Conservation (phyloP, 35 echinoderm and acorn worm species). For the Eucidaris tribuloides region DNA sequence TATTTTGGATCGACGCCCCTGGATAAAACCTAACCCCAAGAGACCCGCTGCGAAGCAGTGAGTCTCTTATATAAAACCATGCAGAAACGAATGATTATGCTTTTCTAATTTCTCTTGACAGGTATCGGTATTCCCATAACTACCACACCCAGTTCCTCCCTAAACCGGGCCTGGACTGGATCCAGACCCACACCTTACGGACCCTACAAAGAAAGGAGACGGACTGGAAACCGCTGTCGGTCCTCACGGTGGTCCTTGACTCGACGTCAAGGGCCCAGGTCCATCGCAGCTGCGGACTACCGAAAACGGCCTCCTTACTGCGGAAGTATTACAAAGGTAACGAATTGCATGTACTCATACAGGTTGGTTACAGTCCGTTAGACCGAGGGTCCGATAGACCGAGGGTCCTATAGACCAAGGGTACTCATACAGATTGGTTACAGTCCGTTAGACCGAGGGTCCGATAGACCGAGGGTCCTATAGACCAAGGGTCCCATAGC, state of each 20-base stretch:
- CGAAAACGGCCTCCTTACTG: slow-evolving; percentile 72
- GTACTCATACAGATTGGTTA: too few relatives aligned
- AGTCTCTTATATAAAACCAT: too few relatives aligned
- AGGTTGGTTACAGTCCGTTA: too few relatives aligned
- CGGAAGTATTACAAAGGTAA: slow-evolving; percentile 41
- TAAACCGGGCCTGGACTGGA: slow-evolving; percentile 40
- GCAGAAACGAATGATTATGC: too few relatives aligned
- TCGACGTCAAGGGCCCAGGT: slow-evolving; percentile 69
- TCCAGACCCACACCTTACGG: slow-evolving; percentile 31
- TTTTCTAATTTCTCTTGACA: slow-evolving; percentile 31
- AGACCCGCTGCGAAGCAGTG: too few relatives aligned
- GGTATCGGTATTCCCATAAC: slow-evolving; percentile 66
- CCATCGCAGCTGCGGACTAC: slow-evolving; percentile 83
- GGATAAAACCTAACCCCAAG: too few relatives aligned
- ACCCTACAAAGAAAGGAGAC: slow-evolving; percentile 16
- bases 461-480: too few relatives aligned
- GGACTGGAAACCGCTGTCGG: slow-evolving; percentile 72
- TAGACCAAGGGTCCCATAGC: too few relatives aligned
- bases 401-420: too few relatives aligned
- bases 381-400: too few relatives aligned
- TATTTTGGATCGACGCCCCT: neutral
- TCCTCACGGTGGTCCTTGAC: slow-evolving; percentile 82
- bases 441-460: too few relatives aligned
- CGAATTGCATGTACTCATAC: too few relatives aligned
- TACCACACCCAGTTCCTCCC: slow-evolving; percentile 90